phyloP scores from a whole-genome alignment of 2,888 invertebrate genomes.

The Miltochrista miniata region DNA sequence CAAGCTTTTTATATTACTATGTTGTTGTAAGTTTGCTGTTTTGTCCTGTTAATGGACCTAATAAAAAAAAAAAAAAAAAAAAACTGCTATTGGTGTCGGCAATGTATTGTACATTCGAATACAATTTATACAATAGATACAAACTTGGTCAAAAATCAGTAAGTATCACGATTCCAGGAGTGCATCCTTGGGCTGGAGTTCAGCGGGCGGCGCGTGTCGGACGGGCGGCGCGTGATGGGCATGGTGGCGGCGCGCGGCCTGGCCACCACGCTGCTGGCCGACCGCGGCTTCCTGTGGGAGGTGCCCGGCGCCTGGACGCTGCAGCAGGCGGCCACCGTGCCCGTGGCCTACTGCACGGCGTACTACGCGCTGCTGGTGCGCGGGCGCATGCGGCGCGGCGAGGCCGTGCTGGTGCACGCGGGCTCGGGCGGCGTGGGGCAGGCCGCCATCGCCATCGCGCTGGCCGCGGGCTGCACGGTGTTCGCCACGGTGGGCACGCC shows the following conservation, averaged over 20 bases:
- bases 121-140: no score
- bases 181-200: constrained; percentile 98
- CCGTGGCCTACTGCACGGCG: constrained; percentile 96
- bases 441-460: constrained; percentile 97
- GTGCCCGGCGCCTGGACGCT: constrained; percentile 94
- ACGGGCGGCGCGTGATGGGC: constrained; percentile 94
- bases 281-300: constrained; percentile 93
- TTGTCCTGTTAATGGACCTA: no score
- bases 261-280: constrained; percentile 94
- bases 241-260: constrained; percentile 96
- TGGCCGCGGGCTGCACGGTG: constrained; percentile 94
- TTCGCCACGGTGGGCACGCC: constrained; percentile 96
- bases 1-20: no score
- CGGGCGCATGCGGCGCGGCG: constrained; percentile 92
- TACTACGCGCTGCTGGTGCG: constrained; percentile 96
- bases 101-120: no score
- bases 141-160: no score
- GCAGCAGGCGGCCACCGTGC: constrained; percentile 97
- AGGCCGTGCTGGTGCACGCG: constrained; percentile 95
- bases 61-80: no score
- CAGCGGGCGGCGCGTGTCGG: constrained; percentile 88
- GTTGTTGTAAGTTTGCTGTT: no score
- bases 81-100: no score
- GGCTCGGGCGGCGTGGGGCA: constrained; percentile 98
- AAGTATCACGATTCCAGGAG: constrained; percentile 83